Evolutionary conservation across 2,113 vertebrate genomes (phyloP).

Genomic region (Arvicanthis niloticus): DNA sequence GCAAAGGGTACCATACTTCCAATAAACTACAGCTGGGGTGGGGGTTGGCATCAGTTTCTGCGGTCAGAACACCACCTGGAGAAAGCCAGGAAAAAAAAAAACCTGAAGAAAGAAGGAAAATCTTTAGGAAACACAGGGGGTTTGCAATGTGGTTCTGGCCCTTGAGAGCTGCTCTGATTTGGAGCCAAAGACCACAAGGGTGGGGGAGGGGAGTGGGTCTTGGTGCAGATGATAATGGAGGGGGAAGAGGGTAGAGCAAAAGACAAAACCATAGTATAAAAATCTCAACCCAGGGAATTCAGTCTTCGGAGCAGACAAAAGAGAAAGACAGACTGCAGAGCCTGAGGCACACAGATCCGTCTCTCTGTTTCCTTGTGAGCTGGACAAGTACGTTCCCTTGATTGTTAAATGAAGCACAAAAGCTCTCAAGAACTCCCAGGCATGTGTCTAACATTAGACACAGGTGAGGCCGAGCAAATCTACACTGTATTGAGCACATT

Average conservation of each 20-base stretch:
- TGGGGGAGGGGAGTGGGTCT: not conserved
- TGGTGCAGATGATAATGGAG: not conserved
- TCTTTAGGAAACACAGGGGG: conserved; percentile 61
- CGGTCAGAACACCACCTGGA: conserved; percentile 54
- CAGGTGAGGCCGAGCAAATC: conserved; percentile 65
- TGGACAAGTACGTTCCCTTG: conserved; percentile 25
- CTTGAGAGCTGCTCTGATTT: conserved; percentile 83
- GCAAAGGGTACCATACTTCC: conserved; percentile 65
- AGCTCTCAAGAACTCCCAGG: conserved; percentile 29
- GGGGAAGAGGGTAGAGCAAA: not conserved
- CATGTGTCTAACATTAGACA: conserved; percentile 60
- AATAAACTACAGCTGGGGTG: conserved; percentile 69
- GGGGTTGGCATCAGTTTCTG: conserved; percentile 22
- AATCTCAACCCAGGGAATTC: conserved; percentile 55
- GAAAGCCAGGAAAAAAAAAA: conserved; percentile 9
- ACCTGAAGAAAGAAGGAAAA: conserved; percentile 70
- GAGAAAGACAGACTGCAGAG: conserved; percentile 62
- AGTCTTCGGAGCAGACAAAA: conserved; percentile 51
- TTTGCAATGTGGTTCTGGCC: conserved; percentile 71
- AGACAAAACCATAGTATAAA: conserved; percentile 41
- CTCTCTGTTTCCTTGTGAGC: conserved; percentile 31
- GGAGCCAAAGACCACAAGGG: conserved; percentile 70
- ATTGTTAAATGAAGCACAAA: conserved; percentile 65
- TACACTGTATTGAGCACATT: not conserved
- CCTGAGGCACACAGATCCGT: conserved; percentile 38